Conservation (phyloP, 2,113 vertebrate genomes). For the Myrmecophaga tridactyla region DNA sequence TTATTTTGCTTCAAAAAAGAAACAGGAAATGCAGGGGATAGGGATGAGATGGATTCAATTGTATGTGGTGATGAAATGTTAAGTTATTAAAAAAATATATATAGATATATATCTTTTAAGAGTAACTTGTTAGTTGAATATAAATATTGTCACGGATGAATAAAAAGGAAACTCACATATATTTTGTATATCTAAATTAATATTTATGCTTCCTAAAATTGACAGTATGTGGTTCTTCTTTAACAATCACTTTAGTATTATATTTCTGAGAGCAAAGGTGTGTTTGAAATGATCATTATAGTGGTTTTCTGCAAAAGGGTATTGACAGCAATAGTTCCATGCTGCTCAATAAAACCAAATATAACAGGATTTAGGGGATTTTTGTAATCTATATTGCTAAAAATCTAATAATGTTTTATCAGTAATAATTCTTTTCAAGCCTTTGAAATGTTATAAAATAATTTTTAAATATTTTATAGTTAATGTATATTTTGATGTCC, state of each 20-base stretch:
- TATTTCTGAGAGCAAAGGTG: constrained; percentile 80
- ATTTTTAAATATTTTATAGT: constrained; percentile 88
- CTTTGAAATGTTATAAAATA: constrained; percentile 82
- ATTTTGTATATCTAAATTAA: constrained; percentile 89
- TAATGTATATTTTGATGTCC: constrained; percentile 88
- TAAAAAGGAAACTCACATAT: constrained; percentile 81
- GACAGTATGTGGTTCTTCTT: constrained; percentile 82
- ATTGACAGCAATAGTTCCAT: constrained; percentile 78
- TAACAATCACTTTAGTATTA: constrained; percentile 84
- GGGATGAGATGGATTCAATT: constrained; percentile 78
- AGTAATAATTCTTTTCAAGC: constrained; percentile 82
- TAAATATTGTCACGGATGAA: constrained; percentile 76
- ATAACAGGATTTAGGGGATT: constrained; percentile 81
- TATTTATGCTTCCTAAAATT: constrained; percentile 83
- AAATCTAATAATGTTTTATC: constrained; percentile 82
- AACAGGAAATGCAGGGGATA: constrained; percentile 65
- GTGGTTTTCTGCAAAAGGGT: constrained; percentile 83
- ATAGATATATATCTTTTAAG: constrained; percentile 80
- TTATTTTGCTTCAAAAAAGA: constrained; percentile 70
- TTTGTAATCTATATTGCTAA: constrained; percentile 88
- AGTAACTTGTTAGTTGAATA: constrained; percentile 78
- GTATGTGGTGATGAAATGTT: constrained; percentile 80
- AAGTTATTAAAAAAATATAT: constrained; percentile 62
- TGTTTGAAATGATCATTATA: constrained; percentile 80
- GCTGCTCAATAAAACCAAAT: constrained; percentile 86